Evolutionary conservation across 2,797 vertebrate genomes (phyloP).

Genomic region (Amblyraja radiata): DNA sequence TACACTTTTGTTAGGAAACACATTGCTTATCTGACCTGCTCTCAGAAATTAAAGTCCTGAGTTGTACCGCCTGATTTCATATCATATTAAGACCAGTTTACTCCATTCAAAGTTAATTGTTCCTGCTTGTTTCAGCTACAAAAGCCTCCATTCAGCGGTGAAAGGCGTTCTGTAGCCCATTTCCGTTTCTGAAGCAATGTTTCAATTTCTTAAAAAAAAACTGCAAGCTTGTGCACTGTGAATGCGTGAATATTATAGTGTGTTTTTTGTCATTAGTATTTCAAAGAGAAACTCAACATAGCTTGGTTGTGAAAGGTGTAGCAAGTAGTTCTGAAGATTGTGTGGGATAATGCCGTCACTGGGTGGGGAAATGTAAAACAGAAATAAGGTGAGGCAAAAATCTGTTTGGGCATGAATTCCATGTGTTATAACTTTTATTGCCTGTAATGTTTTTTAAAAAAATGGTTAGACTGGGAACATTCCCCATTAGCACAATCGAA

Average conservation of each 20-base stretch:
- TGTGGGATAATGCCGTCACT: slow-evolving; percentile 42
- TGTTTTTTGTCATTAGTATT: slow-evolving; percentile 84
- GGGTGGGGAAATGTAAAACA: slow-evolving; percentile 48
- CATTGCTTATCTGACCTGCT: slow-evolving; percentile 40
- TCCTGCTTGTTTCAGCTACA: slow-evolving; percentile 6
- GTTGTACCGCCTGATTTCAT: not conserved
- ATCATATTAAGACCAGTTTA: slow-evolving; percentile 35
- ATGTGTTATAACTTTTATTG: slow-evolving; percentile 48
- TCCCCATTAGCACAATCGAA: slow-evolving; percentile 40
- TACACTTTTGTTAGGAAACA: slow-evolving; percentile 40
- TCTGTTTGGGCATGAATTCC: slow-evolving; percentile 51
- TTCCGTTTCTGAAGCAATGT: slow-evolving; percentile 40
- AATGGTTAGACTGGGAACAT: slow-evolving; percentile 41
- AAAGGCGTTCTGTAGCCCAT: slow-evolving; percentile 40
- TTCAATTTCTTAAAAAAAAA: slow-evolving; percentile 63
- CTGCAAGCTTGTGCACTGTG: slow-evolving; percentile 97
- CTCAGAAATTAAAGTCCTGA: slow-evolving; percentile 2
- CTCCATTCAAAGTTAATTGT: slow-evolving; percentile 42
- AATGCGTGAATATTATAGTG: slow-evolving; percentile 86
- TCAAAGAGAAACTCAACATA: slow-evolving; percentile 79
- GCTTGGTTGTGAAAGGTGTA: slow-evolving; percentile 87
- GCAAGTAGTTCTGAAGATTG: slow-evolving; percentile 65
- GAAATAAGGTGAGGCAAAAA: slow-evolving; percentile 50
- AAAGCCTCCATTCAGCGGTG: not conserved
- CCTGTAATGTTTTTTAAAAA: slow-evolving; percentile 43